Conservation (phyloP, 2,888 invertebrate genomes). For the Oscheius sp. region DNA sequence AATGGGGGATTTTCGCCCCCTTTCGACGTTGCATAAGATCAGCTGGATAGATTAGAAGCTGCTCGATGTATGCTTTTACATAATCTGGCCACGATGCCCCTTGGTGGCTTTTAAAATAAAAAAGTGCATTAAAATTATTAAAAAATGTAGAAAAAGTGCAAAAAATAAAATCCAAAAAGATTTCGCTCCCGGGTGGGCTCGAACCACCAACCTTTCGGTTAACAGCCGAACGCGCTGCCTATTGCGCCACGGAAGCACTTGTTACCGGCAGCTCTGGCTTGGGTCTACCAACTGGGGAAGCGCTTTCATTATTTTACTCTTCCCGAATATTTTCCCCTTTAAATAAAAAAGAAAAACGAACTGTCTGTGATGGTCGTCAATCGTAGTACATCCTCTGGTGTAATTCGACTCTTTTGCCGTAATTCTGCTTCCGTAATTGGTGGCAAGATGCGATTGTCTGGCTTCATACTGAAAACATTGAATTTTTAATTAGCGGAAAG, state of each 20-base stretch:
- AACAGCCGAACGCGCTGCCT: constrained; percentile 73
- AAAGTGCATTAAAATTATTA: not conserved
- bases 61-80: too few species aligned
- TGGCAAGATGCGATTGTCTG: constrained; percentile 34
- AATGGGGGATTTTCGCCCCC: too few species aligned
- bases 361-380: constrained; percentile 48
- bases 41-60: too few species aligned
- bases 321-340: not conserved
- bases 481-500: not conserved
- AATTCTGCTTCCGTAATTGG: constrained; percentile 47
- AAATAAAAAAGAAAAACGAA: not conserved
- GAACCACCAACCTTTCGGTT: constrained; percentile 74
- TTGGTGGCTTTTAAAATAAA: not conserved
- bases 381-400: constrained; percentile 50
- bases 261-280: not conserved
- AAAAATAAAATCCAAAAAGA: constrained; percentile 17
- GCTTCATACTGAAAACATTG: constrained; percentile 26
- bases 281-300: too few species aligned
- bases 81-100: too few species aligned
- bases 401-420: constrained; percentile 38
- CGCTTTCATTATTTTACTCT: too few species aligned
- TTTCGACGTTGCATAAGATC: too few species aligned
- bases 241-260: constrained; percentile 59
- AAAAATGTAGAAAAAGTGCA: too few species aligned
- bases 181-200: constrained; percentile 78